Evolutionary conservation across 2,113 vertebrate species (phyloP).

Genomic region (Suricata suricatta): DNA sequence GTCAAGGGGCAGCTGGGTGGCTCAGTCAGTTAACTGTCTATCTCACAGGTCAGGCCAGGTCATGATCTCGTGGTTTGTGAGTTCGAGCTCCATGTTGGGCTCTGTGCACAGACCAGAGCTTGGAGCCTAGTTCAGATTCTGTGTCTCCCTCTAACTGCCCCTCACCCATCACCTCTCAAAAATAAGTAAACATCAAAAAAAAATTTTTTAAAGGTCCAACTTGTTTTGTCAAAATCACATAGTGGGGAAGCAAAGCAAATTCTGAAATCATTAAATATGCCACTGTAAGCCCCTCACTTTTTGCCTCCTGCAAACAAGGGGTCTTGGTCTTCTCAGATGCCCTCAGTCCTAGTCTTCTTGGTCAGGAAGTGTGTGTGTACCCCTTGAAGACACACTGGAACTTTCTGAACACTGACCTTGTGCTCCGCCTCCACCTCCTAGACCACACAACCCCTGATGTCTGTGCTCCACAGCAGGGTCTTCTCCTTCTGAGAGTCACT

Average conservation of each 20-base stretch:
- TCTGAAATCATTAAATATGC: neutral
- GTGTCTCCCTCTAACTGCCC: too few species aligned
- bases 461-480: rapidly evolving
- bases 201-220: neutral
- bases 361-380: neutral
- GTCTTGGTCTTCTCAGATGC: neutral
- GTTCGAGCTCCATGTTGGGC: too few species aligned
- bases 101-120: too few species aligned
- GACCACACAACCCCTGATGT: rapidly evolving
- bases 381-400: neutral
- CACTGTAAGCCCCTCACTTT: neutral
- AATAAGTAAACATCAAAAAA: too few species aligned
- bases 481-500: neutral
- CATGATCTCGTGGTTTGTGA: too few species aligned
- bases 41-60: too few species aligned
- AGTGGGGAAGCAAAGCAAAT: neutral
- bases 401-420: neutral
- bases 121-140: too few species aligned
- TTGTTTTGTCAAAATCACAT: neutral
- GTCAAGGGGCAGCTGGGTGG: too few species aligned
- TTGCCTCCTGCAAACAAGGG: neutral
- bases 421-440: neutral
- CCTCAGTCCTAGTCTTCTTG: neutral
- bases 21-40: too few species aligned
- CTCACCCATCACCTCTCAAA: too few species aligned